Base-by-base conservation (phyloP, 1,140 invertebrate species). In the Planococcus citri region DNA sequence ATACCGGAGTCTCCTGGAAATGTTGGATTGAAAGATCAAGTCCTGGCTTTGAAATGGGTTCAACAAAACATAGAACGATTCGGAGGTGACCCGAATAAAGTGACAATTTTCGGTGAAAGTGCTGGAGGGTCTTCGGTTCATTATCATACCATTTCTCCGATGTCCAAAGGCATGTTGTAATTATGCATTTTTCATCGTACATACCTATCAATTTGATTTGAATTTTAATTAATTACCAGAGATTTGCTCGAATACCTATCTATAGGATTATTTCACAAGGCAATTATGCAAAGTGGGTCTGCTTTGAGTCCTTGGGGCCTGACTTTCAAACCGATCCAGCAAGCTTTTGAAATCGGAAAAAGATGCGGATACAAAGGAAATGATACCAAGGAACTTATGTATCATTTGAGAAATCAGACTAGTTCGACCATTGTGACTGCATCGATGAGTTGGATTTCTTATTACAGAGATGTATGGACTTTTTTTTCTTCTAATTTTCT, bases 1-100 rank as follows among this genome's bases (percentile, higher is more conserved):
- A 84, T 85, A 69, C 77, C 80, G 14, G 75, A 82, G 57, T 83
- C 84, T 1, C 82, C 86, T 0, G 89, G 88, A 20, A 90, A 91
- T 75, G 84, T 84, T 76, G 89, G 88, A 0, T 77, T 90, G 25
- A 87, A 87, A 76, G 90, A 92, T 78, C 88, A 90, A 78, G 85
- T 89, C 1, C 76, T 80, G 37, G 86, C 87, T 0, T 75, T 92
- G 1, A 80, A 82, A 33, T 93, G 89, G 89, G 79, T 92, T 0
- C 81, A 86, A 75, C 75, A 85, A 27, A 88, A 91, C 73, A 89
- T 92, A 37, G 80, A 73, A 0, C 75, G 80, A 0, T 92, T 92
- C 76, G 88, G 89, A 1, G 90, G 90, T 1, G 87, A 94, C 79
- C 83, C 87, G 0, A 79, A 82, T 71, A 78, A 78, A 1, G 84